phyloP scores from a whole-genome alignment of 2,113 vertebrate genomes.

The Sisor rabdophorus region DNA sequence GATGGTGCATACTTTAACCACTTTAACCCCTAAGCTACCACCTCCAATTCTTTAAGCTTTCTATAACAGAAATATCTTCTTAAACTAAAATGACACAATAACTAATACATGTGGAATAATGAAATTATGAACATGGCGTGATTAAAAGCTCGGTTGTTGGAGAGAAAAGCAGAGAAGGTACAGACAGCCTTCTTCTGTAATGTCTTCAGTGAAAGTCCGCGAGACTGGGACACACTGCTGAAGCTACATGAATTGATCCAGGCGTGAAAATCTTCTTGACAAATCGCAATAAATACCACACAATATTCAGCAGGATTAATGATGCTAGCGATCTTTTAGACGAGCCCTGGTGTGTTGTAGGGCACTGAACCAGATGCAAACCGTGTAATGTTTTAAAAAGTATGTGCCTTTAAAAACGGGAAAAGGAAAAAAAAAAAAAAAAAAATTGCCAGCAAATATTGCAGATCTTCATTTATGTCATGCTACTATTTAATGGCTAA shows the following conservation, averaged over 20 bases:
- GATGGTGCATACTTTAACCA: too few relatives aligned
- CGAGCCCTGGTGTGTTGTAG: not conserved
- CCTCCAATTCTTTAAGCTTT: not conserved
- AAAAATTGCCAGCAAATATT: too few relatives aligned
- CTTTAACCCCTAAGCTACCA: too few relatives aligned
- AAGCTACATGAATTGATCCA: not conserved
- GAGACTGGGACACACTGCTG: not conserved
- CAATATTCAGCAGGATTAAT: not conserved
- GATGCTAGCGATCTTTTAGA: not conserved
- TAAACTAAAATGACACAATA: not conserved
- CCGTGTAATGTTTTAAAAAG: too few relatives aligned
- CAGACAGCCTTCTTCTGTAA: not conserved
- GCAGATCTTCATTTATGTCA: too few relatives aligned
- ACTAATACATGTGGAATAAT: not conserved
- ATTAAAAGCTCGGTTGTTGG: not conserved
- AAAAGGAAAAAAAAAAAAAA: too few relatives aligned
- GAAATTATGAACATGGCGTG: not conserved
- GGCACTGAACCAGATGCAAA: too few relatives aligned
- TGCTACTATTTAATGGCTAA: too few relatives aligned
- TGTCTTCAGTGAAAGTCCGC: not conserved
- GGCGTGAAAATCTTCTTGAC: too few relatives aligned
- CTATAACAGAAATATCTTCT: not conserved
- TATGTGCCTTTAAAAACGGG: too few relatives aligned
- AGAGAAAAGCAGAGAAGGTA: not conserved
- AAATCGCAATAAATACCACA: too few relatives aligned